Evolutionary conservation across 2,113 vertebrate species (phyloP).

Genomic region (Felis chaus): DNA sequence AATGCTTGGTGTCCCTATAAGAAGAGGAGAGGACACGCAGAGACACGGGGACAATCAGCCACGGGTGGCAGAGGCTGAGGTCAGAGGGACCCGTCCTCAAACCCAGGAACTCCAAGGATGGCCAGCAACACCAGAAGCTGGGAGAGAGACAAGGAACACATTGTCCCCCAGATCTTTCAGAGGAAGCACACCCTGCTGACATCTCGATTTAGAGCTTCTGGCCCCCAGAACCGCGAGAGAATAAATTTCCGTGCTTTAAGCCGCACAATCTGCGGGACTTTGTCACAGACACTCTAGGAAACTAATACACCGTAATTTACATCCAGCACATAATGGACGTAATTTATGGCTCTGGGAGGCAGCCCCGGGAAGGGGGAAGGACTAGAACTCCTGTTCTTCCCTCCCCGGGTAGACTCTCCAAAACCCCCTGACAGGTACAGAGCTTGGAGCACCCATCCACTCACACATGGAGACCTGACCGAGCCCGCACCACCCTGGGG

Average conservation of each 20-base stretch:
- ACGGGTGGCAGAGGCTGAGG: not conserved
- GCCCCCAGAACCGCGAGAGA: not conserved
- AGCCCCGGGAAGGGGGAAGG: not conserved
- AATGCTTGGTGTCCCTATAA: too few relatives aligned
- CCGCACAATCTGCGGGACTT: accelerated
- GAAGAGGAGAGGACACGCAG: not conserved
- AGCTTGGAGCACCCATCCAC: not conserved
- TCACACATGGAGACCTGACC: accelerated
- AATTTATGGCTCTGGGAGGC: not conserved
- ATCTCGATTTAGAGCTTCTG: not conserved
- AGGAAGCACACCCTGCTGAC: too few relatives aligned
- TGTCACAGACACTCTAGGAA: not conserved
- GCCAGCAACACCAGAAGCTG: not conserved
- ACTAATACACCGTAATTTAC: accelerated
- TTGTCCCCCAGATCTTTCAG: not conserved
- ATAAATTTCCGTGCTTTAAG: not conserved
- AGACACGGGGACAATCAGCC: not conserved
- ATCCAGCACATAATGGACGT: not conserved
- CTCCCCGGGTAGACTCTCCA: accelerated
- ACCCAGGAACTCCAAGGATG: not conserved
- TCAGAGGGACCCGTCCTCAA: not conserved
- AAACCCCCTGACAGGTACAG: not conserved
- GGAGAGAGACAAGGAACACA: not conserved
- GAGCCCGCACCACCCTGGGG: not conserved
- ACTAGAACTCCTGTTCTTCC: not conserved